These are phyloP conservation scores for Arizona elegans DNA, from an alignment of 2,113 vertebrate species.

Conservation along the genomic window DNA sequence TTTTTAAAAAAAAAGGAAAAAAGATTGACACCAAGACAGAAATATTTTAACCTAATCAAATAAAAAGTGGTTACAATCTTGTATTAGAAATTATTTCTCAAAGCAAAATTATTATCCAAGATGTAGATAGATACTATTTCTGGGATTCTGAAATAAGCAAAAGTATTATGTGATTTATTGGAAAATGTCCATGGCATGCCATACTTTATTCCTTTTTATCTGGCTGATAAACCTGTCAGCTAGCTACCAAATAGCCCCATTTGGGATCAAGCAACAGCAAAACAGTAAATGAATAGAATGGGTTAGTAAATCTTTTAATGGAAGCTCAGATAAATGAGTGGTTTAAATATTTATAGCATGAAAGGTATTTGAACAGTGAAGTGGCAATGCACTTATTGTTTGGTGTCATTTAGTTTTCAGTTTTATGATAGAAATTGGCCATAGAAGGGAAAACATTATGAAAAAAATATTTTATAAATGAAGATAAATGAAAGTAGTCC, in stretches of 20 bases:
- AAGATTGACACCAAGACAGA: conserved; percentile 35
- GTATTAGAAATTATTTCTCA: conserved; percentile 55
- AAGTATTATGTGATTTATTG: conserved; percentile 1
- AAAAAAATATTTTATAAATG: background rate
- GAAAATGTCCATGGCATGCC: background rate
- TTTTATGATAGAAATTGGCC: background rate
- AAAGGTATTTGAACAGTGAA: background rate
- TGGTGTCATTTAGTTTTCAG: background rate
- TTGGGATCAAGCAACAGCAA: conserved; percentile 17
- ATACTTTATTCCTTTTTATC: conserved; percentile 4
- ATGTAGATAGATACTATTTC: conserved; percentile 28
- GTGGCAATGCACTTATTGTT: background rate
- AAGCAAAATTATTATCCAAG: conserved; percentile 42
- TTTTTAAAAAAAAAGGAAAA: conserved; percentile 7
- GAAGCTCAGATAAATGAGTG: background rate
- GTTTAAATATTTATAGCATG: background rate
- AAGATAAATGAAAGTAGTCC: background rate
- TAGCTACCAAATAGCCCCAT: background rate
- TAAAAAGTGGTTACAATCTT: conserved; percentile 42
- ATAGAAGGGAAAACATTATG: background rate
- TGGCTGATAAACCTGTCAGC: conserved; percentile 35
- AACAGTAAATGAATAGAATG: conserved; percentile 4
- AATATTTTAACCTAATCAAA: conserved; percentile 60
- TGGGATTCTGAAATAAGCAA: conserved; percentile 27
- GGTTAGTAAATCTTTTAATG: conserved; percentile 26